Evolutionary conservation across 2,888 invertebrate genomes (phyloP), one percentile per base, ranked within the genome.

Genomic region (Dermolepida albohirtum): DNA sequence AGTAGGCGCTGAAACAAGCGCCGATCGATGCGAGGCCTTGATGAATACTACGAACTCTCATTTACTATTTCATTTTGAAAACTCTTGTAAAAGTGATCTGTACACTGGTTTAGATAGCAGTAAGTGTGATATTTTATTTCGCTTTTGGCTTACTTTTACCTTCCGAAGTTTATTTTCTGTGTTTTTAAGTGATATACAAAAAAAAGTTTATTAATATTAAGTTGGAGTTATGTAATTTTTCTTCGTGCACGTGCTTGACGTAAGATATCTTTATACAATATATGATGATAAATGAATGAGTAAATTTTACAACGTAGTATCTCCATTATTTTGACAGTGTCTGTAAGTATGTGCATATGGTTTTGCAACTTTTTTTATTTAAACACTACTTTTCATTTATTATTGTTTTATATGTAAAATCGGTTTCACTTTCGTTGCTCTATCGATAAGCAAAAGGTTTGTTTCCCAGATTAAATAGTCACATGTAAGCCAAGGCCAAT

Each of bases 401-500:
- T 52, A 12, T 12, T 14, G 29, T n/a, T 52, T 52, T 52, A 59
- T 41, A 44, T 16, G 44, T 57, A 51, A 16, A 49, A 47, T 66
- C 17, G 39, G 34, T 67, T 67, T 67, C 63, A 67, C 62, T 67
- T 67, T 67, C 63, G 17, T 67, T 67, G 12, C 41, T 51, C 51
- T 41, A 16, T 52, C 27, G 52, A 54, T 51, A 67, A 54, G 50
- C 59, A 67, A 62, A 63, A 51, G 67, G 67, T 67, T 67, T 43
- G 66, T 68, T 69, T 73, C 73, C 71, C 59, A 69, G 72, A 73
- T 73, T 70, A 72, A 54, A 69, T 65, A 50, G 54, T 68, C 67
- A 67, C 69, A 78, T 77, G 74, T 77, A 74, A 77, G 75, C 77
- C 78, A 78, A 78, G 78, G 78, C 74, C 77, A 77, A 71, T 70